These are phyloP conservation scores for Hirundichthys speculiger DNA, from an alignment of 2,113 vertebrate genomes.

Conservation along the genomic window DNA sequence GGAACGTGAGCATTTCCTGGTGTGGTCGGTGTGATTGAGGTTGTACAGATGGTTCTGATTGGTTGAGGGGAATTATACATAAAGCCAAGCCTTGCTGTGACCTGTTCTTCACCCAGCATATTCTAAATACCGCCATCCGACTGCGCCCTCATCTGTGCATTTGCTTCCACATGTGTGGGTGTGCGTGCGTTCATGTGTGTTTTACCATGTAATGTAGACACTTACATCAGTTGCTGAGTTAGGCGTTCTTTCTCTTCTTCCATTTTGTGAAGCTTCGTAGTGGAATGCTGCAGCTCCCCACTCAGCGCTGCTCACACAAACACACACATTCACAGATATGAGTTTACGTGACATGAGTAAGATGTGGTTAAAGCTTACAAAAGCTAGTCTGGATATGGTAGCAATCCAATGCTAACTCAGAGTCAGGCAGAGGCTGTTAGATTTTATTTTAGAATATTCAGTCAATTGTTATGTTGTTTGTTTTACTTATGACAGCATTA, in stretches of 20 bases:
- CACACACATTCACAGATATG: constrained; percentile 17
- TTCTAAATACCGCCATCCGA: constrained; percentile 61
- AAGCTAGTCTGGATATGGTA: constrained; percentile 8
- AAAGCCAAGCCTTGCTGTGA: constrained; percentile 46
- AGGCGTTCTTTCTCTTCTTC: constrained; percentile 74
- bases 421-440: constrained; percentile 27
- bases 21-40: constrained; percentile 34
- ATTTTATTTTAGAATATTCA: too few species aligned
- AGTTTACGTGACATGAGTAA: constrained; percentile 27
- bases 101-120: constrained; percentile 60
- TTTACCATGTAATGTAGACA: constrained; percentile 26
- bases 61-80: constrained; percentile 39
- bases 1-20: constrained; percentile 57
- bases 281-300: constrained; percentile 76
- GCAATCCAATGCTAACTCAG: background rate
- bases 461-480: too few species aligned
- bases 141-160: constrained; percentile 44
- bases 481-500: too few species aligned
- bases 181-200: constrained; percentile 17
- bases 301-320: constrained; percentile 81
- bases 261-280: constrained; percentile 79
- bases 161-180: constrained; percentile 20
- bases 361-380: constrained; percentile 34
- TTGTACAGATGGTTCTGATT: constrained; percentile 33
- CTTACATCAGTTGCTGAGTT: constrained; percentile 84